Evolutionary conservation across 2,797 vertebrate species (phyloP).

Genomic region (Artibeus lituratus): DNA sequence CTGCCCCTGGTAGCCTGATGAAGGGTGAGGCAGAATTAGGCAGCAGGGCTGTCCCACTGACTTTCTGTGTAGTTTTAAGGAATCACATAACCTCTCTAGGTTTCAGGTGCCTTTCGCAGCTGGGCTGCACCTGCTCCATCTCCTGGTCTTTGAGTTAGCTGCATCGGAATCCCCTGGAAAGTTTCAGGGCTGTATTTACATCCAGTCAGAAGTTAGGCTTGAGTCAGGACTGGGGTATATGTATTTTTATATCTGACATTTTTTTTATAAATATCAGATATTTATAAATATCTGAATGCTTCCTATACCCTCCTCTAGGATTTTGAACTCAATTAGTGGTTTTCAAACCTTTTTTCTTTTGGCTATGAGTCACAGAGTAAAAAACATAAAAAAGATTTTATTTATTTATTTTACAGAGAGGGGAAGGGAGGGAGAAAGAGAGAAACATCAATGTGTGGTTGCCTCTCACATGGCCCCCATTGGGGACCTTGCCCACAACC

Average conservation of each 20-base stretch:
- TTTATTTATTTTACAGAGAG: no score
- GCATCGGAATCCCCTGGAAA: background rate
- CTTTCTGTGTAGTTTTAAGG: background rate
- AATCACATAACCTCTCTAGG: background rate
- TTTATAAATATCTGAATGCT: background rate
- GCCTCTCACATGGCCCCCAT: no score
- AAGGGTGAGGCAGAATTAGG: rapidly evolving
- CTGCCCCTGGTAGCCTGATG: background rate
- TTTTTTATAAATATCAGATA: no score
- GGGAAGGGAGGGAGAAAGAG: no score
- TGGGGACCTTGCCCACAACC: no score
- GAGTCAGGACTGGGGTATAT: background rate
- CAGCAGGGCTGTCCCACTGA: background rate
- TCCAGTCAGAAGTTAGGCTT: background rate
- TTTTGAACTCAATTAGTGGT: background rate
- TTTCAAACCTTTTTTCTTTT: background rate
- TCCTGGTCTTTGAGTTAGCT: background rate
- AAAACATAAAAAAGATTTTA: no score
- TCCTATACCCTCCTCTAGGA: background rate
- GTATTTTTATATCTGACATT: background rate
- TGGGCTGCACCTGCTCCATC: rapidly evolving
- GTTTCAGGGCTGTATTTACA: background rate
- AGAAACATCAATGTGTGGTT: no score
- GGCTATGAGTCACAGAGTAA: background rate
- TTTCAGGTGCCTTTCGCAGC: background rate